Evolutionary conservation across 2,113 vertebrate genomes (phyloP).

Genomic region (Zonotrichia leucophrys): DNA sequence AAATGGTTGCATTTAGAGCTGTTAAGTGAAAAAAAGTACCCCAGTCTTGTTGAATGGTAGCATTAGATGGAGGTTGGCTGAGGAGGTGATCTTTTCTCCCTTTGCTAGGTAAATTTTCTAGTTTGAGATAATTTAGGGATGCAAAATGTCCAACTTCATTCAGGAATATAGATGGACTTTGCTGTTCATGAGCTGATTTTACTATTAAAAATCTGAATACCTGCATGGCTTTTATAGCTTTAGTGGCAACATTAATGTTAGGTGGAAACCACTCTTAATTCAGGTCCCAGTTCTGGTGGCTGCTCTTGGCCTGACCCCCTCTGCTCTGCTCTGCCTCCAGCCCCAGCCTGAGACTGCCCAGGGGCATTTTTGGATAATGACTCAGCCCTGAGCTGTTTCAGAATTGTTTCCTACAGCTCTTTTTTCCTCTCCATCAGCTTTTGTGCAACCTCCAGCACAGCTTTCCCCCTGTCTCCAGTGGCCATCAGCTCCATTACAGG

Average conservation of each 20-base stretch:
- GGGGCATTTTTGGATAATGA: neutral
- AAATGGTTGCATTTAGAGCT: neutral
- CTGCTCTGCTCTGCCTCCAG: neutral
- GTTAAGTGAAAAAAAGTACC: neutral
- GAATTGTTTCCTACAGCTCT: neutral
- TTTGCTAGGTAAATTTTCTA: neutral
- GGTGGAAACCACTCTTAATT: neutral
- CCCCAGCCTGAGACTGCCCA: neutral
- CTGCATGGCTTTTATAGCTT: neutral
- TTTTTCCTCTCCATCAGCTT: neutral
- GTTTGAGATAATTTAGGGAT: neutral
- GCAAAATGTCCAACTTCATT: neutral
- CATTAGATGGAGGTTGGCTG: neutral
- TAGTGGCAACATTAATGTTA: neutral
- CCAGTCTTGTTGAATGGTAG: neutral
- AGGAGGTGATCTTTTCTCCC: neutral
- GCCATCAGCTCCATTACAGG: neutral
- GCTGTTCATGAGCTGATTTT: neutral
- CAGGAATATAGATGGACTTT: neutral
- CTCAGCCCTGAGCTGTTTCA: neutral
- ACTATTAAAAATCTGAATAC: rapidly evolving
- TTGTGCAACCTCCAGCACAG: neutral
- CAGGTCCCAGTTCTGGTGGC: rapidly evolving
- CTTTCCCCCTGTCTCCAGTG: neutral
- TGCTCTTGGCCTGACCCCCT: neutral